These are phyloP conservation scores for Caenorhabditis plicata DNA, from an alignment of 2,888 invertebrate genomes.

Conservation along the genomic window DNA sequence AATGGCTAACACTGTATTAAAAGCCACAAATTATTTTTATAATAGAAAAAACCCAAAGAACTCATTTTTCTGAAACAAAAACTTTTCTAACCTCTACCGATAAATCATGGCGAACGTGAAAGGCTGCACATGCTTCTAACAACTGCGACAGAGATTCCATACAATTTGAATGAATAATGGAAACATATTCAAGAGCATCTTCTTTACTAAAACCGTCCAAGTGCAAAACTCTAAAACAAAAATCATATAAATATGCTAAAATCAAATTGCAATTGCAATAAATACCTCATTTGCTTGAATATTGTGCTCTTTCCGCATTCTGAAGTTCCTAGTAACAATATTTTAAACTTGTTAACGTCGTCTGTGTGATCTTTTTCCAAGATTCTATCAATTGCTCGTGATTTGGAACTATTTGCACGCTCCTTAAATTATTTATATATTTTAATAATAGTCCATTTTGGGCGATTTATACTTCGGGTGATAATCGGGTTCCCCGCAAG, in stretches of 20 bases:
- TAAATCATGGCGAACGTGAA: conserved; percentile 35
- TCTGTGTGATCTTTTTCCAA: conserved; percentile 42
- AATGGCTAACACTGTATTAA: too few species aligned
- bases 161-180: conserved; percentile 43
- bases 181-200: conserved; percentile 35
- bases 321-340: conserved; percentile 42
- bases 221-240: conserved; percentile 42
- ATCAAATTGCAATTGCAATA: background rate
- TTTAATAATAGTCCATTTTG: background rate
- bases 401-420: conserved; percentile 34
- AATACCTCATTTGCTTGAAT: conserved; percentile 53
- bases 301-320: conserved; percentile 54
- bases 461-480: conserved; percentile 13
- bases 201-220: conserved; percentile 48
- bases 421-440: conserved; percentile 13
- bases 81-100: conserved; percentile 27
- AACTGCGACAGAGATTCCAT: conserved; percentile 43
- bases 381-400: conserved; percentile 43
- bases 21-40: too few species aligned
- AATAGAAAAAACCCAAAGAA: too few species aligned
- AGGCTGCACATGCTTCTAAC: conserved; percentile 29
- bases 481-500: conserved; percentile 31
- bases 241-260: background rate
- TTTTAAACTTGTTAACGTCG: conserved; percentile 43
- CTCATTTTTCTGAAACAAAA: background rate